Evolutionary conservation across 2,113 vertebrate genomes (phyloP), one percentile per base, ranked within the genome.

Genomic region (Perccottus glenii): DNA sequence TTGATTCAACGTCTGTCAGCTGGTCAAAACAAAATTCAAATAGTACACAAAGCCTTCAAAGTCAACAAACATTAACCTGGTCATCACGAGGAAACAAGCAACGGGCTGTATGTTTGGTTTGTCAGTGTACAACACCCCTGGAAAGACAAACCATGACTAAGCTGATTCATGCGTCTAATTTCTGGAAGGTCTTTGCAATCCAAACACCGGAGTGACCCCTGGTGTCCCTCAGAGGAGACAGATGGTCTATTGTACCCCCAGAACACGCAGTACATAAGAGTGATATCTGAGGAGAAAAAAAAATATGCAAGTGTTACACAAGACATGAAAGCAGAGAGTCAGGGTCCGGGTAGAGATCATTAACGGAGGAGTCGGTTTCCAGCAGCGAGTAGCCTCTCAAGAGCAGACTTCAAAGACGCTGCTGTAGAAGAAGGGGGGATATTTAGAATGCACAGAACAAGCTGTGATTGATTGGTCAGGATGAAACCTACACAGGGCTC

Each of bases 391-490:
- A 57, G 85, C 61, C 77, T 89, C 88, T 90, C 85, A 45, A 77
- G 86, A 81, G 82, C 70, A 67, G 9, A 85, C 88, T 81, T 91
- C 90, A 91, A 90, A 91, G 81, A 66, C 51, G 16, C 56, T 33
- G 19, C 64, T 60, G 69, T 33, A 51, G 73, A 78, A 66, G 19
- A 27, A 78, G 63, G 73, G 50, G 72, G 74, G 73, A 75, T 1
- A 81, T 80, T 82, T 61, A 62, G 57, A 66, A 77, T 73, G 73
- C 56, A 15, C 9, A 46, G 59, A 48, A 15, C 81, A 71, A 2
- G 9, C 57, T 40, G 36, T 47, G 43, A 73, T 60, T 57, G 75
- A 78, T 59, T 70, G 75, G 72, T 64, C 36, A 1, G 16, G 64
- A 64, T 50, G 58, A 59, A 66, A 67, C 36, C 55, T 55, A 62